Conservation (phyloP, 1,140 invertebrate genomes). For the Araneus ventricosus region DNA sequence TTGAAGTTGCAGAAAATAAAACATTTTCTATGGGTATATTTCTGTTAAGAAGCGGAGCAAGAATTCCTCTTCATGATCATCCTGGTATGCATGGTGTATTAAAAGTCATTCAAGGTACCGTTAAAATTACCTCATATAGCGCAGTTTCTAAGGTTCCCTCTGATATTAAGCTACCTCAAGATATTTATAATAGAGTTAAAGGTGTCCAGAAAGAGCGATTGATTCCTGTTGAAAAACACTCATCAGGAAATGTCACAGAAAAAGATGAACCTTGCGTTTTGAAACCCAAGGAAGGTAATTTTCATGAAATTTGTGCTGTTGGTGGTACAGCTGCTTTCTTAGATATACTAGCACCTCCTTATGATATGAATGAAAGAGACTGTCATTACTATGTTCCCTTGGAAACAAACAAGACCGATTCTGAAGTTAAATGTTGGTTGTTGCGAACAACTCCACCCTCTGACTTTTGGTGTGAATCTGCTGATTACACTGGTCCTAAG, state of each 20-base stretch:
- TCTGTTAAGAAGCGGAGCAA: conserved; percentile 87
- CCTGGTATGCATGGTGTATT: conserved; percentile 94
- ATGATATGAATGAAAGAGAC: conserved; percentile 80
- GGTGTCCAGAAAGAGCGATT: conserved; percentile 19
- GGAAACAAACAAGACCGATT: conserved; percentile 59
- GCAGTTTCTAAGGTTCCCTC: conserved; percentile 51
- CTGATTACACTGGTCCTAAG: conserved; percentile 77
- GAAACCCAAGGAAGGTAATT: conserved; percentile 88
- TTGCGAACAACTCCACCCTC: conserved; percentile 71
- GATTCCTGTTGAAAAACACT: conserved; percentile 68
- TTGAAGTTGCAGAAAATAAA: conserved; percentile 90
- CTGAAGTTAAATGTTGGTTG: conserved; percentile 76
- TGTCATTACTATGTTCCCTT: conserved; percentile 80
- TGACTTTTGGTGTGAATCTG: conserved; percentile 78
- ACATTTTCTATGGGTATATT: conserved; percentile 91
- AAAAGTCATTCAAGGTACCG: conserved; percentile 87
- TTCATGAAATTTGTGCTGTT: conserved; percentile 87
- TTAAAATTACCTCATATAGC: conserved; percentile 85
- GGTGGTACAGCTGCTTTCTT: conserved; percentile 90
- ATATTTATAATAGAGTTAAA: conserved; percentile 63
- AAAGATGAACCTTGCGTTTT: conserved; percentile 83
- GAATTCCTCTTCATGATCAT: conserved; percentile 94
- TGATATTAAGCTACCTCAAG: conserved; percentile 63
- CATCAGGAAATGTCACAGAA: conserved; percentile 65
- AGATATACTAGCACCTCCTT: conserved; percentile 94